Evolutionary conservation across 2,113 vertebrate species (phyloP), one percentile per base, ranked within the genome.

Genomic region (Catharus fuscescens): DNA sequence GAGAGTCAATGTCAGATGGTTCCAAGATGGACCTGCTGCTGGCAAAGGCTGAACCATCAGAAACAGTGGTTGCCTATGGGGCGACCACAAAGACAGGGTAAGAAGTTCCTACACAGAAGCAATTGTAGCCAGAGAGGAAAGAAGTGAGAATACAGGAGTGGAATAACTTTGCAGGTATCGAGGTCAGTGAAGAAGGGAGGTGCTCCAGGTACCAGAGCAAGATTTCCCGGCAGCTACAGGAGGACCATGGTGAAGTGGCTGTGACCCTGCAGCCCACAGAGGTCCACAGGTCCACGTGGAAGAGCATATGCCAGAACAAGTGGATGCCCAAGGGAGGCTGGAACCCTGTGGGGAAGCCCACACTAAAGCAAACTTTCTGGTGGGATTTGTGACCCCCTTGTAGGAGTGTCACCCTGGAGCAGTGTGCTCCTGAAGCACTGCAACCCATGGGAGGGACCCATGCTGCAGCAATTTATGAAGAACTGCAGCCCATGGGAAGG

Each of bases 1-100:
- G 1, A 42, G 5, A 77, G 44, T 17, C 53, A 67, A 21, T 15
- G 53, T 15, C 8, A 19, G 32, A 19, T 0, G 0, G 16, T 11
- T 86, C 28, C 62, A 76, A 44, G 31, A 48, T 0, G 0, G 12
- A 83, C 14, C 28, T 59, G 44, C 44, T 42, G 52, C 38, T 76
- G n/a, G 16, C 20, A 36, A 66, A 74, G 20, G 14, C 18, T 1
- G 4, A 84, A 38, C 19, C 8, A 34, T 26, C 38, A 31, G 8
- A 1, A 2, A 32, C 0, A 1, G 10, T 9, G 17, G 12, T 7
- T 0, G 0, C 21, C 14, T 47, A 29, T 21, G 25, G 2, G n/a
- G 5, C 0, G 3, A 36, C 9, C 10, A 8, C 16, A 60, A 48
- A 47, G 40, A 61, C 34, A 25, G 5, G 8, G 25, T 29, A 72